Evolutionary conservation across 2,113 vertebrate genomes (phyloP).

Genomic region (Patagioenas fasciata): DNA sequence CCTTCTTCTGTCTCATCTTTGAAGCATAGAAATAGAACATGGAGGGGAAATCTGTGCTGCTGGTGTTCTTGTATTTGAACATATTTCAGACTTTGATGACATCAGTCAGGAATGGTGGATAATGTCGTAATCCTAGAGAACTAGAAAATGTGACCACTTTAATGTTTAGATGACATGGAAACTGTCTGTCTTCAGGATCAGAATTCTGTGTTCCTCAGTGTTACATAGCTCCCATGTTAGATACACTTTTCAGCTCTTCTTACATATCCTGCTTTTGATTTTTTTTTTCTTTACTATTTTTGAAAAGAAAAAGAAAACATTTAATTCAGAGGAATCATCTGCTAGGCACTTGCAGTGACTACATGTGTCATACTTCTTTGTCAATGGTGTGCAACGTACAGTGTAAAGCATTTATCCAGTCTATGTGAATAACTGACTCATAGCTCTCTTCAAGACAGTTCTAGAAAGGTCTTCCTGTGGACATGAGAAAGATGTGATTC

Average conservation of each 20-base stretch:
- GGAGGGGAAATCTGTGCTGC: not conserved
- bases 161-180: not conserved
- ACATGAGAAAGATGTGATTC: not conserved
- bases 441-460: not conserved
- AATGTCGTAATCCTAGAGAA: not conserved
- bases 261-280: not conserved
- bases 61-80: not conserved
- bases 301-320: not conserved
- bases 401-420: not conserved
- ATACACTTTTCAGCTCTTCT: not conserved
- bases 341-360: not conserved
- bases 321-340: not conserved
- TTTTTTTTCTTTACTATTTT: not conserved
- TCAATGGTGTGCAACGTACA: not conserved
- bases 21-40: not conserved
- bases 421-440: not conserved
- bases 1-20: not conserved
- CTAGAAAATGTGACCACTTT: not conserved
- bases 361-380: not conserved
- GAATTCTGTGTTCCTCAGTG: not conserved
- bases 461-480: not conserved
- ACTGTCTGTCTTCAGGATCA: not conserved
- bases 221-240: accelerated
- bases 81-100: not conserved
- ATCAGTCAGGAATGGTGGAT: not conserved